Conservation (phyloP, 2,888 invertebrate genomes). For the Bombylius major region DNA sequence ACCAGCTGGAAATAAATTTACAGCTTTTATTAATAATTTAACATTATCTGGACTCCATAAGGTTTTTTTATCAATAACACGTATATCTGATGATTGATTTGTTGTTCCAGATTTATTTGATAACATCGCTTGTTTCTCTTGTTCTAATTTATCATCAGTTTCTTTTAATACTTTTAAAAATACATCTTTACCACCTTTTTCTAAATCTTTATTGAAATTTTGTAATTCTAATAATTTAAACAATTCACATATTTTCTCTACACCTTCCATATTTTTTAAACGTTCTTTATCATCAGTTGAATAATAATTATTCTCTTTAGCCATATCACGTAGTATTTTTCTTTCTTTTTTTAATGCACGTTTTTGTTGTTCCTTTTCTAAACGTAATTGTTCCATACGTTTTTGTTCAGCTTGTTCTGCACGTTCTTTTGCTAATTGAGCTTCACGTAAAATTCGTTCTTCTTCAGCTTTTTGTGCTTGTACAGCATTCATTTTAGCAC, state of each 20-base stretch:
- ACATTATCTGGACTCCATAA: constrained; percentile 76
- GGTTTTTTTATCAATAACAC: constrained; percentile 23
- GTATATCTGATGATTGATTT: constrained; percentile 32
- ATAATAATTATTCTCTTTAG: constrained; percentile 74
- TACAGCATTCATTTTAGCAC: constrained; percentile 73
- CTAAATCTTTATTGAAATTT: constrained; percentile 58
- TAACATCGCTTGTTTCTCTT: constrained; percentile 54
- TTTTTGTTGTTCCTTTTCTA: constrained; percentile 75
- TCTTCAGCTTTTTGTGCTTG: constrained; percentile 75
- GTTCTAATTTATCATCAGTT: constrained; percentile 63
- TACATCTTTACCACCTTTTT: constrained; percentile 47
- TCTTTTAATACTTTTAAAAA: constrained; percentile 56
- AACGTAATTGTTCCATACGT: constrained; percentile 65
- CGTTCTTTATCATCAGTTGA: constrained; percentile 53
- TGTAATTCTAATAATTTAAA: constrained; percentile 60
- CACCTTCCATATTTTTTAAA: constrained; percentile 75
- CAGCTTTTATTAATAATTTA: constrained; percentile 87
- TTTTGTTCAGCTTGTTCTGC: constrained; percentile 73
- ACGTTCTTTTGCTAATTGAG: constrained; percentile 59
- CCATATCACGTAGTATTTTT: constrained; percentile 63
- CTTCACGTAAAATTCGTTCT: constrained; percentile 60
- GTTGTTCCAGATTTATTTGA: constrained; percentile 34
- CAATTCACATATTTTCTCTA: constrained; percentile 81
- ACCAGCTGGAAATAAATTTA: constrained; percentile 94
- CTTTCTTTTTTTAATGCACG: constrained; percentile 78